These are phyloP conservation scores for Onchidella celtica DNA, from an alignment of 2,888 invertebrate species.

Conservation along the genomic window DNA sequence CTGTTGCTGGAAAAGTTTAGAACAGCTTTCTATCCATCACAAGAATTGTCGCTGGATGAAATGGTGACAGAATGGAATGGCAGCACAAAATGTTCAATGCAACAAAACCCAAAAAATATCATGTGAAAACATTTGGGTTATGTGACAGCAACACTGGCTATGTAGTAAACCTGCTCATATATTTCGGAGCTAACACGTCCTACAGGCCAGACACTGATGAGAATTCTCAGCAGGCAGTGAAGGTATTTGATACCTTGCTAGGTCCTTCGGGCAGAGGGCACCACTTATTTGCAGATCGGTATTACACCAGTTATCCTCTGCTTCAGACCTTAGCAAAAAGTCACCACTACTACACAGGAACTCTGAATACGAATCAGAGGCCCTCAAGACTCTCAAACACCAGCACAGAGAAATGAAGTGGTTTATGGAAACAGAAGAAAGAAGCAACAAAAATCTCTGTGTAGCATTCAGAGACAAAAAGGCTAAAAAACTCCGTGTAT, in stretches of 20 bases:
- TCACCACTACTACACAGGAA: not conserved
- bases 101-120: no score
- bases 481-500: not conserved
- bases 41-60: not conserved
- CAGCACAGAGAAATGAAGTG: not conserved
- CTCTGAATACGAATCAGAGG: not conserved
- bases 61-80: no score
- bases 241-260: not conserved
- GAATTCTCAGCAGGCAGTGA: no score
- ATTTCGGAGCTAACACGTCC: no score
- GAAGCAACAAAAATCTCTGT: no score
- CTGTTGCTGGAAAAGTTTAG: not conserved
- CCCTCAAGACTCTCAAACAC: not conserved
- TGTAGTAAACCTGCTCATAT: no score
- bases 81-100: not conserved
- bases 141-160: no score
- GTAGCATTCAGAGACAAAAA: not conserved
- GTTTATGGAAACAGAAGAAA: not conserved
- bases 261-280: not conserved
- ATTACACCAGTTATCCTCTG: not conserved
- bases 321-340: not conserved
- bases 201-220: no score
- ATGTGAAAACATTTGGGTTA: no score
- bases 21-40: slow-evolving; percentile 6
- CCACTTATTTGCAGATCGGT: slow-evolving; percentile 1